phyloP scores from a whole-genome alignment of 2,888 invertebrate genomes.

The Halictus ligatus region DNA sequence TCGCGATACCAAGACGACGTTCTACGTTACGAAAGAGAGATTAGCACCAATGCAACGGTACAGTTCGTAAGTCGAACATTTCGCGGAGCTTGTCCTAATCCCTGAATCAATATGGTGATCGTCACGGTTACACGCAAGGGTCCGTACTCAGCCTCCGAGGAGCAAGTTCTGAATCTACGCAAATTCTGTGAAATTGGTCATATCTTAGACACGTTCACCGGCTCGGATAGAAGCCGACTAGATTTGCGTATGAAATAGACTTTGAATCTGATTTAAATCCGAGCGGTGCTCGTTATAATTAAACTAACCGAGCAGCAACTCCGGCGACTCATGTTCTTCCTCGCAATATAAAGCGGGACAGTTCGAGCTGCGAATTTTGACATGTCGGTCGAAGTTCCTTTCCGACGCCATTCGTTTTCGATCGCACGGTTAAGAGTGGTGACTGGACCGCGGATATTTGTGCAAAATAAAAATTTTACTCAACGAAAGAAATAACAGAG shows the following conservation, averaged over 20 bases:
- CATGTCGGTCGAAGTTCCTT: not conserved
- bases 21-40: not conserved
- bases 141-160: not conserved
- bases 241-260: slow-evolving; percentile 1
- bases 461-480: no score
- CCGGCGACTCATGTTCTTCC: not conserved
- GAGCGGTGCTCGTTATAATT: not conserved
- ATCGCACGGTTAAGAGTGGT: no score
- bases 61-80: not conserved
- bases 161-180: slow-evolving; percentile 29
- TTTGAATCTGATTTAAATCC: slow-evolving; percentile 1
- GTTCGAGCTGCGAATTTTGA: not conserved
- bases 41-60: not conserved
- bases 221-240: not conserved
- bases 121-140: not conserved
- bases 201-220: slow-evolving; percentile 28
- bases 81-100: slow-evolving; percentile 8
- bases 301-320: not conserved
- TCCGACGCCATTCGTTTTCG: no score
- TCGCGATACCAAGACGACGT: not conserved
- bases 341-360: no score
- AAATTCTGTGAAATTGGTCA: slow-evolving; percentile 31
- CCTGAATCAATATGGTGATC: slow-evolving; percentile 13
- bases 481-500: no score
- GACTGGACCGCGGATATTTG: no score